These are phyloP conservation scores for Gobionotothen gibberifrons DNA, from an alignment of 2,797 vertebrate genomes.

Conservation along the genomic window DNA sequence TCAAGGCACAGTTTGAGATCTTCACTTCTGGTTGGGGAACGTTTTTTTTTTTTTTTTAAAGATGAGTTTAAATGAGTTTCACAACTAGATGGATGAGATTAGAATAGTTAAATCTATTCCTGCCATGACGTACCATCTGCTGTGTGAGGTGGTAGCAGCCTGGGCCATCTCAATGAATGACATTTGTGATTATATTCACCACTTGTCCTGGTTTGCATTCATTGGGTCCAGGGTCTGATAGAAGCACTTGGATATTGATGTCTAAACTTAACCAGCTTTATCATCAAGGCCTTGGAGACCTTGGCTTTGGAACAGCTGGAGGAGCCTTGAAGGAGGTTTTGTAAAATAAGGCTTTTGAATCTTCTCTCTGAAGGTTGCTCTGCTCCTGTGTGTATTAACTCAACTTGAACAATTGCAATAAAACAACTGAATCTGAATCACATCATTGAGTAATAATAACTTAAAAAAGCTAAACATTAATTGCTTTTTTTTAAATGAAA, in stretches of 20 bases:
- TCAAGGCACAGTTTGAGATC: conserved; percentile 18
- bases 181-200: conserved; percentile 30
- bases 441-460: too few relatives aligned
- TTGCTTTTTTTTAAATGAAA: too few relatives aligned
- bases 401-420: too few relatives aligned
- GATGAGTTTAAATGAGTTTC: conserved; percentile 24
- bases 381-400: not conserved
- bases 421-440: too few relatives aligned
- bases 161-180: conserved; percentile 34
- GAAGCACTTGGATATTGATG: conserved; percentile 45
- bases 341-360: conserved; percentile 1
- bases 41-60: not conserved
- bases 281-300: conserved; percentile 28
- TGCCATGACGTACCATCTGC: conserved; percentile 54
- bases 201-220: conserved; percentile 14
- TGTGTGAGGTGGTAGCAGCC: conserved; percentile 43
- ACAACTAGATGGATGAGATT: conserved; percentile 36
- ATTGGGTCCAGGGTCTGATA: conserved; percentile 22
- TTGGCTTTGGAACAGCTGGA: conserved; percentile 29
- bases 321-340: conserved; percentile 25
- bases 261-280: conserved; percentile 14
- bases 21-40: conserved; percentile 5
- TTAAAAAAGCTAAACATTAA: too few relatives aligned
- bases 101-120: conserved; percentile 51
- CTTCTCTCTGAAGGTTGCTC: not conserved